Percentiles rank a stretch among this genome's conserved stretches.
Conservation (phyloP, 2,113 vertebrate species). For the Perca fluviatilis region DNA sequence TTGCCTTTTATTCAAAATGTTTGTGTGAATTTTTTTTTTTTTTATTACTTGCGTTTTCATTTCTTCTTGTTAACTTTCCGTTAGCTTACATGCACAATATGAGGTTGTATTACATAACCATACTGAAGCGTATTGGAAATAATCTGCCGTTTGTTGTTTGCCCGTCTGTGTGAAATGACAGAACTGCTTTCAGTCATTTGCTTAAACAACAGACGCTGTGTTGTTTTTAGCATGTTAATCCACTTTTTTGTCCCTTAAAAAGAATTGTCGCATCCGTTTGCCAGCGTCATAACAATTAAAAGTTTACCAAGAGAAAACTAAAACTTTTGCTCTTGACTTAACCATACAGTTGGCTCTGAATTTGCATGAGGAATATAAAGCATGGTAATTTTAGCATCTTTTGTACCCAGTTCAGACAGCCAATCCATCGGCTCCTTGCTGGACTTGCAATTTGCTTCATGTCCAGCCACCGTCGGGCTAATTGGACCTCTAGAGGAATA, state of each 20-base stretch:
- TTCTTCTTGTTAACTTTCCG: constrained; percentile 13
- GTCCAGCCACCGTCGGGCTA: constrained; percentile 65
- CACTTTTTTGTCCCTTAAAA: constrained; percentile 31
- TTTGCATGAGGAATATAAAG: constrained; percentile 38
- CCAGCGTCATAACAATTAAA: constrained; percentile 46
- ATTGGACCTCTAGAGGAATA: constrained; percentile 78
- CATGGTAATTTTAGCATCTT: constrained; percentile 57
- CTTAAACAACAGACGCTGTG: constrained; percentile 18
- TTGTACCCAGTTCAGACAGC: constrained; percentile 39
- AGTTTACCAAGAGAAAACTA: constrained; percentile 35
- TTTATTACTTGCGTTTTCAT: not conserved
- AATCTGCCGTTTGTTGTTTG: constrained; percentile 9
- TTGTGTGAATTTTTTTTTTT: not conserved
- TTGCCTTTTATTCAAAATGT: too few relatives aligned
- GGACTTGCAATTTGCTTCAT: constrained; percentile 62
- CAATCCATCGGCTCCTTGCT: constrained; percentile 34
- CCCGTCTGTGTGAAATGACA: constrained; percentile 27
- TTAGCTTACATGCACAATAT: not conserved
- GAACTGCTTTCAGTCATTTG: constrained; percentile 39
- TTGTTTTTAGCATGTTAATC: constrained; percentile 38
- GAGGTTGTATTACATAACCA: constrained; percentile 10
- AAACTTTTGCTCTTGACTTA: constrained; percentile 53
- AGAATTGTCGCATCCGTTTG: constrained; percentile 29
- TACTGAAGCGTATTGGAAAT: not conserved
- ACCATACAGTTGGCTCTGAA: constrained; percentile 7